A percentile compares a stretch with the other conserved stretches of the same genome.
phyloP scores from a whole-genome alignment of 2,113 vertebrate genomes.

The Poecilia latipinna region DNA sequence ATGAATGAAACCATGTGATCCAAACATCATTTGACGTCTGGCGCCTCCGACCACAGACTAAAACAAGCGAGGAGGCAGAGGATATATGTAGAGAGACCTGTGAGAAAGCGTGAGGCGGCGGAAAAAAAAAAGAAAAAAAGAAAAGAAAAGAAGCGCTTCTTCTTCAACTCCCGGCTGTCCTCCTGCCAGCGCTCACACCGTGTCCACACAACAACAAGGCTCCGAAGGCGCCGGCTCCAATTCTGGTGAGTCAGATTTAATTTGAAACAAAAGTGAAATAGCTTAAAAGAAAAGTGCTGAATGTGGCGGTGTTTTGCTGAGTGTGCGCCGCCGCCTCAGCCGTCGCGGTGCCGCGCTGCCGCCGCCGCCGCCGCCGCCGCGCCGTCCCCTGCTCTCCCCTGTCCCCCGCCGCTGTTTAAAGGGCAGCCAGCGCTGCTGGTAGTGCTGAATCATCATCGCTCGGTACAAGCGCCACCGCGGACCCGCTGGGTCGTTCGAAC shows the following conservation, averaged over 20 bases:
- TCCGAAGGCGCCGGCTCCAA: conserved; percentile 45
- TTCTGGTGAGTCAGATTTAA: conserved; percentile 73
- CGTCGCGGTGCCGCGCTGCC: conserved; percentile 20
- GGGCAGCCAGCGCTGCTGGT: conserved; percentile 39
- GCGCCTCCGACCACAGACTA: conserved; percentile 72
- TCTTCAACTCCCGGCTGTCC: conserved; percentile 60
- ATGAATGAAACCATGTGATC: conserved; percentile 96
- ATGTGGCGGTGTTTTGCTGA: conserved; percentile 74
- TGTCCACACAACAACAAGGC: conserved; percentile 27
- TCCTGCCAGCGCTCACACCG: conserved; percentile 33
- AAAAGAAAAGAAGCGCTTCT: conserved; percentile 1
- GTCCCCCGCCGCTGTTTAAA: conserved; percentile 58
- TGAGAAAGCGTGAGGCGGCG: conserved; percentile 67
- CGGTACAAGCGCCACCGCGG: conserved; percentile 31
- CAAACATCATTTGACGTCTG: conserved; percentile 94
- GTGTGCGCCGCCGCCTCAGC: conserved; percentile 58
- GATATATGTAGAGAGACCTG: conserved; percentile 71
- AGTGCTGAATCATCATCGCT: conserved; percentile 81
- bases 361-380: conserved; percentile 21
- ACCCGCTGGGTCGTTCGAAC: conserved; percentile 28
- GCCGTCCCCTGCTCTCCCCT: conserved; percentile 3
- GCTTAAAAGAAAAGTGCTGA: conserved; percentile 60
- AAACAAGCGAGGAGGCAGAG: conserved; percentile 74
- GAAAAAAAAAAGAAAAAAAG: conserved; percentile 29
- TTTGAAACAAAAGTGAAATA: conserved; percentile 21